Conservation (phyloP, 2,888 invertebrate genomes). For the Diarsia mendica region DNA sequence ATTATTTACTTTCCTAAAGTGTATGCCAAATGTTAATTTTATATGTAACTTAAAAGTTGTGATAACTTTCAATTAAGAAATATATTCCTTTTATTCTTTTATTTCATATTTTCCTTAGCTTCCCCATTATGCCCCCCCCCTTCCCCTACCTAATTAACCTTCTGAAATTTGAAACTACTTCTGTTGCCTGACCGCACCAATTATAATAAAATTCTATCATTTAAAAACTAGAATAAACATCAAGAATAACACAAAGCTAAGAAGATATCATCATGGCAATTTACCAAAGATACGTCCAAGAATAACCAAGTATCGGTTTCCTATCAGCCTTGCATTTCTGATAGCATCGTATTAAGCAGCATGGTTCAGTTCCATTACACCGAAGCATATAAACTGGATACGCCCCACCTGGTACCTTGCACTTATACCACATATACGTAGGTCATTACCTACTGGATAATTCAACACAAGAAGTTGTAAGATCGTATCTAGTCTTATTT, state of each 20-base stretch:
- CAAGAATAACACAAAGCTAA: background rate
- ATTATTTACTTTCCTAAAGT: no score
- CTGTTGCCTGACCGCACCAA: no score
- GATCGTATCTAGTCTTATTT: constrained; percentile 33
- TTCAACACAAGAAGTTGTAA: background rate
- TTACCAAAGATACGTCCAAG: no score
- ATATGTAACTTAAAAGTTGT: no score
- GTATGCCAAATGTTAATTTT: no score
- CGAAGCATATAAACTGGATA: constrained; percentile 36
- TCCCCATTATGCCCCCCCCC: no score
- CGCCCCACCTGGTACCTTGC: constrained; percentile 43
- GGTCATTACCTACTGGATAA: constrained; percentile 10
- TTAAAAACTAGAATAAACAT: background rate
- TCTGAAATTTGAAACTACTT: no score
- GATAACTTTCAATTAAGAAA: no score
- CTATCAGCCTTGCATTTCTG: constrained; percentile 19
- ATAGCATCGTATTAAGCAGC: constrained; percentile 14
- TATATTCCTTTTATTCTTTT: no score
- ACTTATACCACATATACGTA: constrained; percentile 4
- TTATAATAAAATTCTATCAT: background rate
- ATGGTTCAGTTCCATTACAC: constrained; percentile 25
- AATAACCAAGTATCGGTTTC: constrained; percentile 6
- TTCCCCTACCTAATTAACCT: no score
- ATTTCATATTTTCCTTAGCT: no score
- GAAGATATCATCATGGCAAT: background rate